phyloP scores from a whole-genome alignment of 1,140 invertebrate genomes.

The Ridgeia piscesae region DNA sequence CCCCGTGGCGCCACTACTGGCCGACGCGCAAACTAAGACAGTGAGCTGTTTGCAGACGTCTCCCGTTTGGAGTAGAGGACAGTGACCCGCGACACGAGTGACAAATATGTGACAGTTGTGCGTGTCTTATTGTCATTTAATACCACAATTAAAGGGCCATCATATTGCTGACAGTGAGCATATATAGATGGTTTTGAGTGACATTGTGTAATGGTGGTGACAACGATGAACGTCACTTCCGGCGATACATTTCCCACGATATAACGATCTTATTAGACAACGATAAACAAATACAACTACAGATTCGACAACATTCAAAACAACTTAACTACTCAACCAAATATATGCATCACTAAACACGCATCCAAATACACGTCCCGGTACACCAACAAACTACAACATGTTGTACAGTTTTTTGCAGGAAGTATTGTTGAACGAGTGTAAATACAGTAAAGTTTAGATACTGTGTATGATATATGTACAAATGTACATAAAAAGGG shows the following conservation, averaged over 20 bases:
- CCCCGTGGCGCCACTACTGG: neutral
- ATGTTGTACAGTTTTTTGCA: too few relatives aligned
- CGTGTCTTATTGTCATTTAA: neutral
- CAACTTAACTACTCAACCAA: neutral
- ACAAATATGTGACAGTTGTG: neutral
- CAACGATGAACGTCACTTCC: neutral
- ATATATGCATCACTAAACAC: neutral
- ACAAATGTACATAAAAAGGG: neutral
- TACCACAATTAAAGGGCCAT: neutral
- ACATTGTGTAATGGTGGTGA: neutral
- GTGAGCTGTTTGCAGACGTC: neutral
- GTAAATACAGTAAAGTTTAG: neutral
- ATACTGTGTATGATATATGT: neutral
- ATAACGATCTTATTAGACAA: too few relatives aligned
- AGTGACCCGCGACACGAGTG: neutral
- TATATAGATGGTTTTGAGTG: neutral
- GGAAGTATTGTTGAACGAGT: too few relatives aligned
- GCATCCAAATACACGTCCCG: neutral
- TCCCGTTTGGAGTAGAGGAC: neutral
- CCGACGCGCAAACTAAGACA: neutral
- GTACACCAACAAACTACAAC: too few relatives aligned
- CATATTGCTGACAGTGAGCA: neutral
- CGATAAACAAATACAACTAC: too few relatives aligned
- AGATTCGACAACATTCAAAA: too few relatives aligned
- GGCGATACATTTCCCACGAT: too few relatives aligned